Base-by-base conservation (phyloP, 2,113 vertebrate genomes). In the Eulemur rufifrons region DNA sequence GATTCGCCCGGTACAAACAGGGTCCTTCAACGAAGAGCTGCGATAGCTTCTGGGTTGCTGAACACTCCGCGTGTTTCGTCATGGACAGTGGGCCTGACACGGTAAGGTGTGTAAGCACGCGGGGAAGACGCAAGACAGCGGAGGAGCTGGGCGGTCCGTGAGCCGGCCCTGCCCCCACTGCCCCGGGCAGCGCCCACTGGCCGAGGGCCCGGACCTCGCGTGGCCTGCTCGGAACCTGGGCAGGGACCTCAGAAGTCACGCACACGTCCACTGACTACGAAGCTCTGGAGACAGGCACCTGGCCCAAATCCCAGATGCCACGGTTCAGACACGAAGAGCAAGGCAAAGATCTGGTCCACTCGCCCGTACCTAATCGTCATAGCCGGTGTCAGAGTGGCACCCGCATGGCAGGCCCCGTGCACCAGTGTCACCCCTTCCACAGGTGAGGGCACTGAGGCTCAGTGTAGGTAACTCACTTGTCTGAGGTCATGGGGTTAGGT, bases 61-160 rank as follows among this genome's bases (percentile, higher is more conserved):
- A 92, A 71, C 77, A 37, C 61, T 54, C 86, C 45, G 76, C 87
- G 66, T 27, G 32, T 37, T 92, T 80, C 95, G 86, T 85, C 89
- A 56, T 2, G 20, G 78, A n/a, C 86, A 71, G 95, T 52, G 59
- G 89, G 59, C 42, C 39, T n/a, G 56, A 64, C 21, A 80, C 2
- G 0, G 5, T 18, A 47, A 69, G 8, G 27, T 2, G 6, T 18
- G 66, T 15, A 45, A 87, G 81, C 54, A 84, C 63, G 50, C 8
- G 23, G 77, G 21, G 37, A 71, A 63, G 37, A 34, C 2, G 34
- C 42, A 34, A 82, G 71, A 32, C 37, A 10, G 83, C 68, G n/a
- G 29, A 8, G 66, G 34, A 59, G 64, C 56, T 2, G 8, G 8
- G 23, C 6, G 3, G 77, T 7, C 37, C 2, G 39, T 0, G 15